These are phyloP conservation scores for Chionomys nivalis DNA, from an alignment of 2,113 vertebrate species.

Conservation along the genomic window DNA sequence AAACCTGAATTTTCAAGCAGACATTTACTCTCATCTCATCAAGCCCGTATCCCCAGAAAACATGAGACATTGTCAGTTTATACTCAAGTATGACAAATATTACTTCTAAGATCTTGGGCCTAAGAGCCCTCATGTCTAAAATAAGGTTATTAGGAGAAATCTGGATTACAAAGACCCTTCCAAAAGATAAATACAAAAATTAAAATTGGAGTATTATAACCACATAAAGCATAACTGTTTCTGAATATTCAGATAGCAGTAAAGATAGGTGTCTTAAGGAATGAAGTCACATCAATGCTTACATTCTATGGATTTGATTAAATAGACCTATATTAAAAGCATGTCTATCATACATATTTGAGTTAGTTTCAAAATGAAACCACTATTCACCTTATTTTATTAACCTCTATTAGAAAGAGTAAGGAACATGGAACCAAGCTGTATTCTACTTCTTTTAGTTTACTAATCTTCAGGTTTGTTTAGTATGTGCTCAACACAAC, in stretches of 20 bases:
- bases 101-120: neutral
- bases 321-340: neutral
- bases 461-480: slow-evolving; percentile 65
- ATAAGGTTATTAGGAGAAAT: neutral
- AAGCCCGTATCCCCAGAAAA: neutral
- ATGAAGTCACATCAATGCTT: neutral
- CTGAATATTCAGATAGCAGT: neutral
- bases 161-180: neutral
- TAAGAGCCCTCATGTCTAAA: neutral
- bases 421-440: neutral
- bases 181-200: neutral
- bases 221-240: neutral
- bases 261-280: neutral
- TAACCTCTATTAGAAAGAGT: neutral
- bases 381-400: neutral
- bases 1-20: slow-evolving; percentile 2
- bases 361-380: neutral
- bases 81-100: neutral
- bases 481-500: slow-evolving; percentile 68
- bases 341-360: neutral
- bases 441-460: slow-evolving; percentile 9
- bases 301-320: neutral
- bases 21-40: neutral
- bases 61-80: neutral
- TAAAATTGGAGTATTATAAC: slow-evolving; percentile 31